phyloP scores from a whole-genome alignment of 2,888 invertebrate genomes.

The Dermolepida albohirtum region DNA sequence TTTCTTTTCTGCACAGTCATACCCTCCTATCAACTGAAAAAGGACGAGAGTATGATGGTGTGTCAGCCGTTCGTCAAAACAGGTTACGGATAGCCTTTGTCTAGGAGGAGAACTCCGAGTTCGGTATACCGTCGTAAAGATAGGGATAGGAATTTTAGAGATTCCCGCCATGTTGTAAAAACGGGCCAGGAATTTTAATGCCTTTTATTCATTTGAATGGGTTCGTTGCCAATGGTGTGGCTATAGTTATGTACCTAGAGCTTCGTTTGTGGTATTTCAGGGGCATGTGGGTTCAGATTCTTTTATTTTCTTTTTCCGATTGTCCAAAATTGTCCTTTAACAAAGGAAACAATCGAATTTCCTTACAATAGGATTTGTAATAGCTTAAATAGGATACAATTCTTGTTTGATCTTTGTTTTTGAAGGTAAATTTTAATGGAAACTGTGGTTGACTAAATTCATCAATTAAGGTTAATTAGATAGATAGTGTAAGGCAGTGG shows the following conservation, averaged over 20 bases:
- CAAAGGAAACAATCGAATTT: constrained; percentile 13
- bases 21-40: constrained; percentile 39
- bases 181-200: constrained; percentile 27
- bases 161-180: constrained; percentile 35
- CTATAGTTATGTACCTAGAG: not conserved
- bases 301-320: constrained; percentile 20
- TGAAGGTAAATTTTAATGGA: no score
- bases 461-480: no score
- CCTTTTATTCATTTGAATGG: constrained; percentile 30
- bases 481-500: no score
- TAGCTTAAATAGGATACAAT: no score
- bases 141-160: constrained; percentile 40
- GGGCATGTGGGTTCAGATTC: constrained; percentile 1
- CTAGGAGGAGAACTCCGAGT: constrained; percentile 44
- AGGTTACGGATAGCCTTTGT: constrained; percentile 49
- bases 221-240: constrained; percentile 9
- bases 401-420: no score
- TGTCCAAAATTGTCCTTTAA: constrained; percentile 2
- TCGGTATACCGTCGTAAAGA: constrained; percentile 36
- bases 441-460: no score
- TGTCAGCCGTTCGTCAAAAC: constrained; percentile 42
- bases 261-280: not conserved
- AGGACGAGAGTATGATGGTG: constrained; percentile 36
- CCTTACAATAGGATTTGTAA: no score
- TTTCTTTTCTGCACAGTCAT: constrained; percentile 42